Evolutionary conservation across 1,140 invertebrate species (phyloP).

Genomic region (Drosophila kikkawai): DNA sequence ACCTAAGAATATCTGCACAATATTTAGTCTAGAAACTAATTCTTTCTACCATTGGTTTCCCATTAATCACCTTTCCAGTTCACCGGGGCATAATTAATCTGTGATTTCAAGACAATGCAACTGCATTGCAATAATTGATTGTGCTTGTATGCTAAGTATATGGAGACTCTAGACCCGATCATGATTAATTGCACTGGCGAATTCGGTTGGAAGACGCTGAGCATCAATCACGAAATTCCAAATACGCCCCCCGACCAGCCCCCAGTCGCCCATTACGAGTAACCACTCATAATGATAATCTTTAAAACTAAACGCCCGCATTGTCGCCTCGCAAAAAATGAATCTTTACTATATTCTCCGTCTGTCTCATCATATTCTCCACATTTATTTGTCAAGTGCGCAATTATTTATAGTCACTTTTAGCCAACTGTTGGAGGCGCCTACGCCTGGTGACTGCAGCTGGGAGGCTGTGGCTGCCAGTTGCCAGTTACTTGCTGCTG

Average conservation of each 20-base stretch:
- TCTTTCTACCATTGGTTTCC: not conserved
- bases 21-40: not conserved
- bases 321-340: conserved; percentile 51
- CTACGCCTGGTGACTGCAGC: conserved; percentile 35
- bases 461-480: conserved; percentile 18
- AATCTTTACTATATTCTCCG: conserved; percentile 10
- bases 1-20: not conserved
- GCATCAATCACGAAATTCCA: conserved; percentile 59
- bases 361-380: conserved; percentile 37
- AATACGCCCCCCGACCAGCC: conserved; percentile 37
- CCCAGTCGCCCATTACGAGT: conserved; percentile 22
- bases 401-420: conserved; percentile 66
- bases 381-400: conserved; percentile 69
- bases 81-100: not conserved
- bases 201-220: conserved; percentile 26
- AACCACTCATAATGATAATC: conserved; percentile 63
- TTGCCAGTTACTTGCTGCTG: conserved; percentile 1
- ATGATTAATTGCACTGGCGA: conserved; percentile 52
- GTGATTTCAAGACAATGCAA: not conserved
- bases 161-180: conserved; percentile 30
- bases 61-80: conserved; percentile 3
- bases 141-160: conserved; percentile 12
- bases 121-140: conserved; percentile 18
- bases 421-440: conserved; percentile 26
- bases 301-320: conserved; percentile 60